Evolutionary conservation across 2,888 invertebrate genomes (phyloP), one percentile per base, ranked within the genome.

Genomic region (Torymus aiolomorphi): DNA sequence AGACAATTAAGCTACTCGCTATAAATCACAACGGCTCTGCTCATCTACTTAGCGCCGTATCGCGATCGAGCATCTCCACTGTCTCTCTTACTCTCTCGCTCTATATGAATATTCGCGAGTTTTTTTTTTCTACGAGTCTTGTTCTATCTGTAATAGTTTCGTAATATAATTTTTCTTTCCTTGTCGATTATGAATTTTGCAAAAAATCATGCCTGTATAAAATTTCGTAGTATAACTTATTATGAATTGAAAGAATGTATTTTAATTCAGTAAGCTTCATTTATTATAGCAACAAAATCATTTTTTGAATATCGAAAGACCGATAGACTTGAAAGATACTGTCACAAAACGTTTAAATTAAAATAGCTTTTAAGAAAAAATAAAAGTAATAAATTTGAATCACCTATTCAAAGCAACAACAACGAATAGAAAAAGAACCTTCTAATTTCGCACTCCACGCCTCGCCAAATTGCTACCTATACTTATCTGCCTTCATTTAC

Each of bases 1-100:
- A 89, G 88, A 88, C 88, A 88, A 88, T 88, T 88, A 88, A 88
- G 86, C 85, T 85, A 86, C 86, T 86, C 85, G 84, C 86, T 84
- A 87, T 88, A 88, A 88, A 88, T 88, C 88, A 88, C 87, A 86
- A 83, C 83, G 84, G 83, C 83, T 69, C 61, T 80, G 85, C 87
- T 87, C 87, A 87, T 87, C 88, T 88, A 86, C 87, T 88, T 86
- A 84, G 84, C 83, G 81, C 84, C 84, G 84, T 86, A 88, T 88
- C 88, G 82, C 84, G 82, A 87, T 87, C 86, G 82, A 83, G 84
- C 84, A 88, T 88, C 87, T 49, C 20, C 20, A 11, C 14, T 14
- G 20, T 74, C 11, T 56, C 20, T 20, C 20, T 20, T 2, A 20
- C 20, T 20, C 12, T 42, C 16, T n/a, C 51, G 16, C 8, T 42